Evolutionary conservation across 2,888 invertebrate species (phyloP).

Genomic region (Tortricodes alternella): DNA sequence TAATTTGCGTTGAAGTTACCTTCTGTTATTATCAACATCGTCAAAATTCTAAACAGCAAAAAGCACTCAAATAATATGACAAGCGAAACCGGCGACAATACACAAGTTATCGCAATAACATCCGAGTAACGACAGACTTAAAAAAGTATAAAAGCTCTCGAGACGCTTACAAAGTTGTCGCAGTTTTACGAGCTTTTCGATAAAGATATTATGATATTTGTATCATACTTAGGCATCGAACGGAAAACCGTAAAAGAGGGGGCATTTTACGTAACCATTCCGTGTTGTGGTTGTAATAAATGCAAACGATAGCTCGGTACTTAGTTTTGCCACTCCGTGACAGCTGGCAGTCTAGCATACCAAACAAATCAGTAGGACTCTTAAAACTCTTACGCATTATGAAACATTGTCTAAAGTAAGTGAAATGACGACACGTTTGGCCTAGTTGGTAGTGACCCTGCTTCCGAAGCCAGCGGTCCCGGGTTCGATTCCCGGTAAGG

Average conservation of each 20-base stretch:
- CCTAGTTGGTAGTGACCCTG: too few species aligned
- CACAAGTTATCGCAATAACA: conserved; percentile 21
- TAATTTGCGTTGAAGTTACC: background rate
- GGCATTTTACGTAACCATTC: conserved; percentile 37
- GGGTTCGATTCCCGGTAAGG: too few species aligned
- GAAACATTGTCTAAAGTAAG: too few species aligned
- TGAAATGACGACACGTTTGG: too few species aligned
- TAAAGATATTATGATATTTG: conserved; percentile 41
- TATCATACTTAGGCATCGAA: conserved; percentile 33
- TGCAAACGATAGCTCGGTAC: too few species aligned
- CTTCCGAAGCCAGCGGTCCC: too few species aligned
- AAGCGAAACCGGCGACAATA: conserved; percentile 1
- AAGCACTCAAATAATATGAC: conserved; percentile 2
- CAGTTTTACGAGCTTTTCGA: conserved; percentile 41
- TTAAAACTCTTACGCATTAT: too few species aligned
- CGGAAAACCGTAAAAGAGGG: conserved; percentile 36
- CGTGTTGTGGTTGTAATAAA: conserved; percentile 10
- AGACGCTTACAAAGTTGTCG: conserved; percentile 37
- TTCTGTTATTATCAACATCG: background rate
- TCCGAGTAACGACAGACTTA: conserved; percentile 16
- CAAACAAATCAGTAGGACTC: too few species aligned
- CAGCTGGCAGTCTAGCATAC: too few species aligned
- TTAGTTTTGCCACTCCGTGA: too few species aligned
- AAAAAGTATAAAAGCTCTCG: conserved; percentile 30
- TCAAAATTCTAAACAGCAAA: conserved; percentile 12